Evolutionary conservation across 2,888 invertebrate genomes (phyloP).

Genomic region (Stenotaenia linearis): DNA sequence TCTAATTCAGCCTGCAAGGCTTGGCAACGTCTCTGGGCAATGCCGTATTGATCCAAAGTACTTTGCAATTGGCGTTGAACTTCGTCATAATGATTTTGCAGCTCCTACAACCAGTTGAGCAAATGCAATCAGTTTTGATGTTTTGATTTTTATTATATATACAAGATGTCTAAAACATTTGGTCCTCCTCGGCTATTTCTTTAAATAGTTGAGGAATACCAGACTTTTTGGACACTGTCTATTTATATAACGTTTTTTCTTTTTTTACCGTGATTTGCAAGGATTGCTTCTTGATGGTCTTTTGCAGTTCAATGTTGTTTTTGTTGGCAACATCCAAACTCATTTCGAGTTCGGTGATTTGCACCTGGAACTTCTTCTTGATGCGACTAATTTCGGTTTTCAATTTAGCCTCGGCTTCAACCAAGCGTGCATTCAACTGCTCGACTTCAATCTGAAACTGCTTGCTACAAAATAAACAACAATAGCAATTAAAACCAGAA

Average conservation of each 20-base stretch:
- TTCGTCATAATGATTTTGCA: constrained; percentile 94
- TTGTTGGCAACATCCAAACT: constrained; percentile 97
- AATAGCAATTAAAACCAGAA: neutral
- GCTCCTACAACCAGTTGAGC: constrained; percentile 54
- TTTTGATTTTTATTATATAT: too few species aligned
- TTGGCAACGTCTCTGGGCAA: constrained; percentile 83
- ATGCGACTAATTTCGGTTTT: constrained; percentile 93
- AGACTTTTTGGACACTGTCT: too few species aligned
- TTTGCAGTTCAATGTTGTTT: constrained; percentile 93
- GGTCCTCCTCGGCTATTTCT: too few species aligned
- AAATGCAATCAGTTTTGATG: neutral
- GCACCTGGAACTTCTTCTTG: constrained; percentile 98
- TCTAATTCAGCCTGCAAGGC: constrained; percentile 89
- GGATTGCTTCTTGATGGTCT: constrained; percentile 95
- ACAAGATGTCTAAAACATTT: too few species aligned
- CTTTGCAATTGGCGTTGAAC: constrained; percentile 92
- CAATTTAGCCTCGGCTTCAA: constrained; percentile 91
- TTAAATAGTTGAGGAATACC: too few species aligned
- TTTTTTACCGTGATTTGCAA: constrained; percentile 67
- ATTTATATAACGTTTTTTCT: too few species aligned
- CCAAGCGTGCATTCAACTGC: constrained; percentile 87
- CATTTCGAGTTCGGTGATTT: constrained; percentile 93
- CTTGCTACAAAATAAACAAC: constrained; percentile 61
- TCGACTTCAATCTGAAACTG: constrained; percentile 97
- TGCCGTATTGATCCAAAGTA: constrained; percentile 86